Evolutionary conservation across 2,888 invertebrate species (phyloP).

Genomic region (Metacarcinus magister): DNA sequence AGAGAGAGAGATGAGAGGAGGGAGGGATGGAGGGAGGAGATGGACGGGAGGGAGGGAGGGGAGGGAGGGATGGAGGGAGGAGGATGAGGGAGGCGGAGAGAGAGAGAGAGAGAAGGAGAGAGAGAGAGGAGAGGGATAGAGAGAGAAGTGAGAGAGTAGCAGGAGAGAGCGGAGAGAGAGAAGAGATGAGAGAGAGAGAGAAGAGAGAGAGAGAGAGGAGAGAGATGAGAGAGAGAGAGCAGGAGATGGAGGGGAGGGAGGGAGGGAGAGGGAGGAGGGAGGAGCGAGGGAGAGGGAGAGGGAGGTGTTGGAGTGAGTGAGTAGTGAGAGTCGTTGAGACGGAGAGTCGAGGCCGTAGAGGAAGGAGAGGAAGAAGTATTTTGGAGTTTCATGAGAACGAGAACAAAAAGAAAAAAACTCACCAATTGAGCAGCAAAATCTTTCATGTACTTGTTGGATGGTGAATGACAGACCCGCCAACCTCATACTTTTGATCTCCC

Average conservation of each 20-base stretch:
- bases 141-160: background rate
- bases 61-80: background rate
- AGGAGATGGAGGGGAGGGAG: background rate
- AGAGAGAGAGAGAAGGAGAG: conserved; percentile 1
- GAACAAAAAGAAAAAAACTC: conserved; percentile 79
- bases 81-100: conserved; percentile 1
- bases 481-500: conserved; percentile 86
- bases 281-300: background rate
- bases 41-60: background rate
- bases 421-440: conserved; percentile 86
- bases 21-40: background rate
- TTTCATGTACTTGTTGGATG: conserved; percentile 87
- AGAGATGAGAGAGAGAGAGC: background rate
- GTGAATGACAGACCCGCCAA: conserved; percentile 88
- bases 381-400: background rate
- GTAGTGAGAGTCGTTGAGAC: background rate
- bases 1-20: background rate
- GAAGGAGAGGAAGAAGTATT: background rate
- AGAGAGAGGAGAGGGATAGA: background rate
- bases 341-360: background rate
- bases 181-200: conserved; percentile 2
- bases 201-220: conserved; percentile 2
- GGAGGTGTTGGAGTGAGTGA: too few relatives aligned
- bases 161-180: too few relatives aligned
- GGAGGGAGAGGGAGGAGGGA: background rate